phyloP scores from a whole-genome alignment of 2,797 vertebrate genomes.

The Gymnoscopelus braueri region DNA sequence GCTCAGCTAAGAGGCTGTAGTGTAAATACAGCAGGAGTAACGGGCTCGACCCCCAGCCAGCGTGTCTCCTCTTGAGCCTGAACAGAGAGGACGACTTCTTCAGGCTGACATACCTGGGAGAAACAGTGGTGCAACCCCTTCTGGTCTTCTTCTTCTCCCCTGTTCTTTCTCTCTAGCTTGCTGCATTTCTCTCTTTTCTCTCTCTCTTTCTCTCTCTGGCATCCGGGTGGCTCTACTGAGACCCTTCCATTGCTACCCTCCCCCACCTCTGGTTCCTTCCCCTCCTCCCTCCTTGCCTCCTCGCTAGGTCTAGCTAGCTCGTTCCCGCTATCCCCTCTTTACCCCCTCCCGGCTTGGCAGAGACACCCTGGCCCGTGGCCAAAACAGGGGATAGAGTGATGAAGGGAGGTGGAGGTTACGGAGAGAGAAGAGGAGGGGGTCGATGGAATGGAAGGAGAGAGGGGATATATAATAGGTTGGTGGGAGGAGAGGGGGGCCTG shows the following conservation, averaged over 20 bases:
- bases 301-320: not conserved
- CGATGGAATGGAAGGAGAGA: slow-evolving; percentile 19
- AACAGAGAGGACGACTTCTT: slow-evolving; percentile 71
- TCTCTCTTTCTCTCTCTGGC: slow-evolving; percentile 22
- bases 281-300: slow-evolving; percentile 13
- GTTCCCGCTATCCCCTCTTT: not conserved
- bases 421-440: slow-evolving; percentile 17
- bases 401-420: slow-evolving; percentile 44
- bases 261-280: slow-evolving; percentile 29
- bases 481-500: not conserved
- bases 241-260: slow-evolving; percentile 53
- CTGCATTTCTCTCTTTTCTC: slow-evolving; percentile 12
- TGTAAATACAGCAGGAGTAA: slow-evolving; percentile 73
- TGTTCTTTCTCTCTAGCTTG: not conserved
- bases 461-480: not conserved
- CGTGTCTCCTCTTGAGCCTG: slow-evolving; percentile 71
- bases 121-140: slow-evolving; percentile 49
- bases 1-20: slow-evolving; percentile 51
- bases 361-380: slow-evolving; percentile 35
- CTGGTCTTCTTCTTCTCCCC: not conserved
- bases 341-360: slow-evolving; percentile 38
- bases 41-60: slow-evolving; percentile 43
- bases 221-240: slow-evolving; percentile 9
- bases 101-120: slow-evolving; percentile 54
- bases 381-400: slow-evolving; percentile 46